These are phyloP conservation scores for Oscheius onirici DNA, from an alignment of 2,888 invertebrate species.

Conservation along the genomic window DNA sequence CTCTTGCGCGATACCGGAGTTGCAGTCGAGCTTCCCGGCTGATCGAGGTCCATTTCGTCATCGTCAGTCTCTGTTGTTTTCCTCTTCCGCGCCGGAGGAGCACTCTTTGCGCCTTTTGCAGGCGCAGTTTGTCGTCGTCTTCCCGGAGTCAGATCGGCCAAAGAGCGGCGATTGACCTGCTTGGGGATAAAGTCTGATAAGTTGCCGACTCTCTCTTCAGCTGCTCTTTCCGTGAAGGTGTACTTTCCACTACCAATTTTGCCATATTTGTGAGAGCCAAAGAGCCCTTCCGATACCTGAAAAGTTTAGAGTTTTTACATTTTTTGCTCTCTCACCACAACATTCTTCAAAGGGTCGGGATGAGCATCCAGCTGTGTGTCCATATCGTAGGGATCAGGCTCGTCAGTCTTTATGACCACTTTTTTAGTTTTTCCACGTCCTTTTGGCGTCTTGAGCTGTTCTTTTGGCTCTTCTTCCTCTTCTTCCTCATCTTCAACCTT, in stretches of 20 bases:
- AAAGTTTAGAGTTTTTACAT: constrained; percentile 19
- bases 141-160: constrained; percentile 52
- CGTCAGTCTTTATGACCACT: background rate
- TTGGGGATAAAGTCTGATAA: constrained; percentile 30
- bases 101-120: constrained; percentile 1
- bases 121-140: background rate
- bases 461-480: constrained; percentile 4
- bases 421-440: background rate
- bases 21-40: constrained; percentile 10
- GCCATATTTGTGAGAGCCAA: constrained; percentile 57
- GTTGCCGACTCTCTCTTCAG: constrained; percentile 43
- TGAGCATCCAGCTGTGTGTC: constrained; percentile 60
- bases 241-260: constrained; percentile 48
- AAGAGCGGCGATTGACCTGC: constrained; percentile 16
- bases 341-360: constrained; percentile 64
- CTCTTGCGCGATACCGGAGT: constrained; percentile 26
- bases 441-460: background rate
- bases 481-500: background rate
- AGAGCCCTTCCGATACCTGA: constrained; percentile 59
- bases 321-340: constrained; percentile 42
- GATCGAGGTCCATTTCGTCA: constrained; percentile 17
- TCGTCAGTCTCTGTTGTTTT: constrained; percentile 8
- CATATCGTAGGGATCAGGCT: constrained; percentile 61
- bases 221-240: constrained; percentile 56
- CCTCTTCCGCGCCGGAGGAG: constrained; percentile 16